phyloP scores from a whole-genome alignment of 2,888 invertebrate genomes.

The Cartodere bifasciata region DNA sequence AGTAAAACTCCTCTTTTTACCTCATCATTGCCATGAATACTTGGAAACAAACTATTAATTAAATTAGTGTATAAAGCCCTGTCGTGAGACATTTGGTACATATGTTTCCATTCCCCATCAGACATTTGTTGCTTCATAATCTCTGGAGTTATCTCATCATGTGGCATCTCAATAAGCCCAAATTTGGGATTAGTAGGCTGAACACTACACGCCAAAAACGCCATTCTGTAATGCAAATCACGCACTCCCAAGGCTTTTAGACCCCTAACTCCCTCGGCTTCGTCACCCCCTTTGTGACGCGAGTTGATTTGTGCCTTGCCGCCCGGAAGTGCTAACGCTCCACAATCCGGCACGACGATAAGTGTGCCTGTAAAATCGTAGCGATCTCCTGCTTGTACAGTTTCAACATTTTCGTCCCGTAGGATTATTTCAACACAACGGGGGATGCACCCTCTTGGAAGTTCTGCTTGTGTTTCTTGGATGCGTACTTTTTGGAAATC shows the following conservation, averaged over 20 bases:
- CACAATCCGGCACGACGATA: slow-evolving; percentile 95
- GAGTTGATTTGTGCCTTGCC: slow-evolving; percentile 72
- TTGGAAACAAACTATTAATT: slow-evolving; percentile 84
- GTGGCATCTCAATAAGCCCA: slow-evolving; percentile 67
- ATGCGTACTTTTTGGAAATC: slow-evolving; percentile 96
- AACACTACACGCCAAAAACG: slow-evolving; percentile 89
- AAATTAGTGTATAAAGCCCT: slow-evolving; percentile 81
- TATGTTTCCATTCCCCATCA: slow-evolving; percentile 85
- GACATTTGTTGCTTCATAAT: slow-evolving; percentile 68
- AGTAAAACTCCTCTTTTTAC: slow-evolving; percentile 81
- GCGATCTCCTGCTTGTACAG: slow-evolving; percentile 65
- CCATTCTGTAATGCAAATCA: slow-evolving; percentile 76
- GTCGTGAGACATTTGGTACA: slow-evolving; percentile 96
- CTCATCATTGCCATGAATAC: slow-evolving; percentile 94
- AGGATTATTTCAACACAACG: slow-evolving; percentile 90
- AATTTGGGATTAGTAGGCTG: slow-evolving; percentile 77
- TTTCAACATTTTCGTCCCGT: slow-evolving; percentile 91
- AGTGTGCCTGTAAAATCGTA: slow-evolving; percentile 93
- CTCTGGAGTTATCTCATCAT: not conserved
- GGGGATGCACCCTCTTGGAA: slow-evolving; percentile 94
- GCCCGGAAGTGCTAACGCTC: slow-evolving; percentile 73
- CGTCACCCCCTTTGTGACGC: slow-evolving; percentile 57
- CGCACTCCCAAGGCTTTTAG: slow-evolving; percentile 69
- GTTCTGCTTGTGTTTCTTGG: slow-evolving; percentile 94
- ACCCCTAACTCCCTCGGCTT: slow-evolving; percentile 46